Evolutionary conservation across 2,888 invertebrate species (phyloP).

Genomic region (Cacoxenus indagator): DNA sequence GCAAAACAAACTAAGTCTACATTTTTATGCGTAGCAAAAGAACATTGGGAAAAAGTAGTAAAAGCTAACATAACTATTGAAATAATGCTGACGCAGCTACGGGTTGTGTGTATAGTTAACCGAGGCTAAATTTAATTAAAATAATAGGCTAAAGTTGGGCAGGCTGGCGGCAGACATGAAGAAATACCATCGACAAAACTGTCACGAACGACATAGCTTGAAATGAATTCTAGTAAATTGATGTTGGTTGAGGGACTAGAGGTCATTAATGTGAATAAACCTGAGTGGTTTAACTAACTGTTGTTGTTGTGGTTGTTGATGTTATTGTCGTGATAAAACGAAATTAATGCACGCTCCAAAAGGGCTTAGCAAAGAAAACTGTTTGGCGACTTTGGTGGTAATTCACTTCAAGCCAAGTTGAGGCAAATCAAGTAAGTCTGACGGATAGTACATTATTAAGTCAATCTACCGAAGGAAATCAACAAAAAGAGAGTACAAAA

Average conservation of each 20-base stretch:
- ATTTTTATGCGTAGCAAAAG: neutral
- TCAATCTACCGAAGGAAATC: no score
- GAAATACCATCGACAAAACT: no score
- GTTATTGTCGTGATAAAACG: conserved; percentile 56
- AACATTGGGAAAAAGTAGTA: neutral
- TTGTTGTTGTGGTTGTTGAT: neutral
- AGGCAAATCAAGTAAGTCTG: neutral
- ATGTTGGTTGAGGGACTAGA: no score
- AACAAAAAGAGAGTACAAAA: no score
- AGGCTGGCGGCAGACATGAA: neutral
- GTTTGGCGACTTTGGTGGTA: conserved; percentile 25
- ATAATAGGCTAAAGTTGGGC: conserved; percentile 33
- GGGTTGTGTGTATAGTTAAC: neutral
- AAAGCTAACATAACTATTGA: conserved; percentile 40
- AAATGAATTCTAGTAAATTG: neutral
- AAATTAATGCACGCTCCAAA: conserved; percentile 45
- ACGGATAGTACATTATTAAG: conserved; percentile 16
- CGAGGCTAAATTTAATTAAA: conserved; percentile 53
- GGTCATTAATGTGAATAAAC: no score
- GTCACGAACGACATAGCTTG: neutral
- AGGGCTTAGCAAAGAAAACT: conserved; percentile 3
- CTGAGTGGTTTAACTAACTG: no score
- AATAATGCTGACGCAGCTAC: neutral
- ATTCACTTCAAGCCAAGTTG: conserved; percentile 37
- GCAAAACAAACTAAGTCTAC: neutral